These are phyloP conservation scores for Scaptomyza flava DNA, from an alignment of 2,888 invertebrate genomes.

Conservation along the genomic window DNA sequence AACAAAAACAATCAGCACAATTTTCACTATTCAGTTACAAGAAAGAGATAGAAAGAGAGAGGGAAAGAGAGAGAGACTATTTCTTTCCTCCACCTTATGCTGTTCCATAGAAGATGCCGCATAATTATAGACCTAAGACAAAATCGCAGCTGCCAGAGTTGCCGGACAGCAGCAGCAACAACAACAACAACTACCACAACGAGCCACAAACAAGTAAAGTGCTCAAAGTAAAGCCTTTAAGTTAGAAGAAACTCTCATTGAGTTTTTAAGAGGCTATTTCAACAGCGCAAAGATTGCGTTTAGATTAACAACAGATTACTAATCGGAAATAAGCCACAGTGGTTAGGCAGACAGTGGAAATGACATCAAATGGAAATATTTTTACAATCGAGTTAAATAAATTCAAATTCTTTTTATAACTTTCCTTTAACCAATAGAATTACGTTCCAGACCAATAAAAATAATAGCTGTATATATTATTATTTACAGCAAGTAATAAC, in stretches of 20 bases:
- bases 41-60: conserved; percentile 4
- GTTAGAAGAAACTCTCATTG: conserved; percentile 12
- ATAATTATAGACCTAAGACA: conserved; percentile 47
- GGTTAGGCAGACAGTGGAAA: neutral
- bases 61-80: neutral
- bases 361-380: neutral
- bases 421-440: neutral
- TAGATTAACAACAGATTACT: conserved; percentile 9
- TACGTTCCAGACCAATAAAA: neutral
- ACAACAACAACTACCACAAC: conserved; percentile 14
- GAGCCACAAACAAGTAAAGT: conserved; percentile 28
- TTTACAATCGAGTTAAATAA: neutral
- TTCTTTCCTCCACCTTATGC: neutral
- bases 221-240: conserved; percentile 27
- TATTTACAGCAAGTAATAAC: neutral
- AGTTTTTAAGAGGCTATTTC: conserved; percentile 23
- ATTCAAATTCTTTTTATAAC: neutral
- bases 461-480: neutral
- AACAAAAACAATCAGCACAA: conserved; percentile 57
- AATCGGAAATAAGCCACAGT: conserved; percentile 4
- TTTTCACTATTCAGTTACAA: conserved; percentile 73
- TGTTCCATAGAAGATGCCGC: conserved; percentile 35
- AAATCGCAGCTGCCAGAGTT: conserved; percentile 27
- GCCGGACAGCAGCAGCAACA: conserved; percentile 19
- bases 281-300: conserved; percentile 16